Conservation (phyloP, 2,113 vertebrate species). For the Spizaetus ornatus region DNA sequence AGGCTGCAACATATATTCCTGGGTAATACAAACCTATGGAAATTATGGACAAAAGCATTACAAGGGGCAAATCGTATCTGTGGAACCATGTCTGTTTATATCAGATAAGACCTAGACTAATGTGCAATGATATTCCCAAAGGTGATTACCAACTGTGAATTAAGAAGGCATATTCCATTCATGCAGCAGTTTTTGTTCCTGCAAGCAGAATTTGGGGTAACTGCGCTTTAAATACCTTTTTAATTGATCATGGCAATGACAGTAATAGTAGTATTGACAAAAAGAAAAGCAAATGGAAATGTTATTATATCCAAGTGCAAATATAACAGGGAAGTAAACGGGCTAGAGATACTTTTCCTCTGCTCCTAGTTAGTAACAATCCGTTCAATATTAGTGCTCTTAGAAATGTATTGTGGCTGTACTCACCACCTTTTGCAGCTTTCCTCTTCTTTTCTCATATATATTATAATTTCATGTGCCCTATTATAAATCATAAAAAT, state of each 20-base stretch:
- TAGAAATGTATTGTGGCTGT: neutral
- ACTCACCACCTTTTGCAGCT: neutral
- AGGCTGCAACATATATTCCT: neutral
- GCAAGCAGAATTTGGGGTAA: neutral
- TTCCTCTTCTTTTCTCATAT: neutral
- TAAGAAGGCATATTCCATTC: neutral
- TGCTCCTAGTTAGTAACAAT: neutral
- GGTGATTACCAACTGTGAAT: neutral
- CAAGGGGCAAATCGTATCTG: neutral
- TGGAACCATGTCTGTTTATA: neutral
- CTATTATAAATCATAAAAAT: neutral
- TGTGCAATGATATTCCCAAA: neutral
- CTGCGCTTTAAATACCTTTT: neutral
- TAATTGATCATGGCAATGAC: neutral
- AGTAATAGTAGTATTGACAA: neutral
- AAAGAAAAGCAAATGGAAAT: conserved; percentile 17
- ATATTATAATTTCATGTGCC: neutral
- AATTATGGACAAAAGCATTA: neutral
- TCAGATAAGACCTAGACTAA: neutral
- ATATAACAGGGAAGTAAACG: neutral
- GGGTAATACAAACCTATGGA: neutral
- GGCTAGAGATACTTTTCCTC: neutral
- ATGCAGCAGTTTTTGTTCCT: neutral
- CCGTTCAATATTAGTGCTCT: neutral
- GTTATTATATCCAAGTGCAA: neutral